phyloP scores from a whole-genome alignment of 2,113 vertebrate genomes.

The Leptosomus discolor region DNA sequence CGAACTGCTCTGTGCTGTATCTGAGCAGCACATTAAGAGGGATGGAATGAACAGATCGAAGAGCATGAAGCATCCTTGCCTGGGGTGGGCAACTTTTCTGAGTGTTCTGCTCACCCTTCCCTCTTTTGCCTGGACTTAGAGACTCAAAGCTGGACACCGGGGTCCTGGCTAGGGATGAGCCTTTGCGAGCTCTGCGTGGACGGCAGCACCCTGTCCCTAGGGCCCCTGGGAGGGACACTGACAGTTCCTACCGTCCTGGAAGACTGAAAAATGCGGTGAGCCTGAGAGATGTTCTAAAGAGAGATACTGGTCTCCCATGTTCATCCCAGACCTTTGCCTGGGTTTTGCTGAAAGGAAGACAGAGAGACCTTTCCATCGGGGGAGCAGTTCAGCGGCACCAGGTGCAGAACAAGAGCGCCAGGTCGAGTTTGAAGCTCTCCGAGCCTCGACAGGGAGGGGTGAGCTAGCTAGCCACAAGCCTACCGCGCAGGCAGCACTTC shows the following conservation, averaged over 20 bases:
- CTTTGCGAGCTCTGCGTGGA: background rate
- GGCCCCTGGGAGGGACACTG: rapidly evolving
- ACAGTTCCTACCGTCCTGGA: background rate
- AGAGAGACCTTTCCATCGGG: rapidly evolving
- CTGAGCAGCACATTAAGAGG: background rate
- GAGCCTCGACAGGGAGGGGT: background rate
- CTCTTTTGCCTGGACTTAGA: background rate
- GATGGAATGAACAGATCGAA: background rate
- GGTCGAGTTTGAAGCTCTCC: background rate
- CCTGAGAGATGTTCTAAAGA: rapidly evolving
- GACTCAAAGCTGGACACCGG: rapidly evolving
- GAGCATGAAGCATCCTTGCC: background rate
- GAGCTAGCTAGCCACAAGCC: background rate
- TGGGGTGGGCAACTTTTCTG: background rate
- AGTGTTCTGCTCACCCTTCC: background rate
- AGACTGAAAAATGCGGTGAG: rapidly evolving
- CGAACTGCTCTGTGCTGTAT: background rate
- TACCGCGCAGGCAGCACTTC: background rate
- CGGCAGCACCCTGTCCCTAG: background rate
- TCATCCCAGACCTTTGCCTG: background rate
- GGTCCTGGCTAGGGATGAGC: background rate
- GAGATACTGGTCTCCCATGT: rapidly evolving
- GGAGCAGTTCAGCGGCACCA: background rate
- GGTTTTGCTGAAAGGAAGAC: rapidly evolving
- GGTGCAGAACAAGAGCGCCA: background rate